These are phyloP conservation scores for Drosophila neutralis DNA, from an alignment of 2,888 invertebrate species.

Conservation along the genomic window DNA sequence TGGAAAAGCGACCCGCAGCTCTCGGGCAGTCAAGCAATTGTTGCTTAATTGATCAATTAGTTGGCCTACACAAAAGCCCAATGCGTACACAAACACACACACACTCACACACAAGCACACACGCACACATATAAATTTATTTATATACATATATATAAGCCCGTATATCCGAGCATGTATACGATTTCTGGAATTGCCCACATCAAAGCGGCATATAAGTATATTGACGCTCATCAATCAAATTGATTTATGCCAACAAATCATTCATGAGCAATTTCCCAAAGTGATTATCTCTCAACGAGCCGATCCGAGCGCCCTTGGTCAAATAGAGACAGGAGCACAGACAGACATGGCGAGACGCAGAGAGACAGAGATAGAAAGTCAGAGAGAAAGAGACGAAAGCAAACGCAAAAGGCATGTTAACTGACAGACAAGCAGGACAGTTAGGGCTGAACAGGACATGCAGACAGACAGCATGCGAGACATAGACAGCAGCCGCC, in stretches of 20 bases:
- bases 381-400: conserved; percentile 2
- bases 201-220: conserved; percentile 80
- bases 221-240: conserved; percentile 80
- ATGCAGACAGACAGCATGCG: conserved; percentile 34
- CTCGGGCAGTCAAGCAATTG: conserved; percentile 68
- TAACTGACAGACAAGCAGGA: conserved; percentile 72
- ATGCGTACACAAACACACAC: conserved; percentile 26
- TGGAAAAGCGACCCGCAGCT: conserved; percentile 62
- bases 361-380: not conserved
- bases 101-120: conserved; percentile 16
- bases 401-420: conserved; percentile 72
- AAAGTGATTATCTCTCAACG: conserved; percentile 81
- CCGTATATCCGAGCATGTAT: conserved; percentile 40
- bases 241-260: conserved; percentile 82
- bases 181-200: conserved; percentile 69
- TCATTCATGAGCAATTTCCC: conserved; percentile 82
- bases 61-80: conserved; percentile 62
- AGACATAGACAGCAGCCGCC: conserved; percentile 42
- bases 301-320: conserved; percentile 45
- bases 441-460: conserved; percentile 47
- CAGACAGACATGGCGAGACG: not conserved
- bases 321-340: conserved; percentile 6
- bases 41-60: conserved; percentile 80
- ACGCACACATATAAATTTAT: not conserved
- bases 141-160: not conserved